Base-by-base conservation (phyloP, 2,888 invertebrate genomes). In the Nomada ruficornis region DNA sequence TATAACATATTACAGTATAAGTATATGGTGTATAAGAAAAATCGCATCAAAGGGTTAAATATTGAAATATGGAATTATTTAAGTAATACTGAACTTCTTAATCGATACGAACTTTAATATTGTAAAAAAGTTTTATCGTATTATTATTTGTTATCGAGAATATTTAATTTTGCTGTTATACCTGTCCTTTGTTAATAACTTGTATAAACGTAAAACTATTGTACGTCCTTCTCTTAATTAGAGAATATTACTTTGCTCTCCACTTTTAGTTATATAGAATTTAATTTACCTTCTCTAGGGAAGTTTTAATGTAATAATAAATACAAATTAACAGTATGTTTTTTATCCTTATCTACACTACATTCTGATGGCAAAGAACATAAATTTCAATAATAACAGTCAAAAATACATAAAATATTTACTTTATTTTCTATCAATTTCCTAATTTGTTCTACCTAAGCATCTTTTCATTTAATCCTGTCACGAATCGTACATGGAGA, bases 61-160 rank as follows among this genome's bases (percentile, higher is more conserved):
- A 65, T 11, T n/a, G 29, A 47, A 47, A 47, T 15, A 47, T 29
- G 4, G 9, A 29, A 52, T 36, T 9, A 9, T 26, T 18, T 29
- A 23, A 29, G 3, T 59, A 15, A n/a, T 52, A 54, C 60, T 67
- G 80, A 80, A 71, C 50, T 47, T 71, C 26, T 71, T 67, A 78
- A 47, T 65, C 10, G 10, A 74, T 2, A 62, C 13, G 23, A 47
- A 18, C 18, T 60, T 52, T 36, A 29, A 60, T 42, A 64, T 65
- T 44, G 44, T 77, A 60, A 59, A 26, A 65, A 65, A 15, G 29
- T 23, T 52, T 29, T 9, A 36, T 36, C n/a, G 20, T 63, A 63
- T 3, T 44, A 20, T 26, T 57, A 57, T 18, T 44, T 20, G 18
- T 47, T 47, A 11, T 47, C 4, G 36, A 26, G 50, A n/a, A 26